These are phyloP conservation scores for Trichopria drosophilae DNA, from an alignment of 2,888 invertebrate genomes.

Conservation along the genomic window DNA sequence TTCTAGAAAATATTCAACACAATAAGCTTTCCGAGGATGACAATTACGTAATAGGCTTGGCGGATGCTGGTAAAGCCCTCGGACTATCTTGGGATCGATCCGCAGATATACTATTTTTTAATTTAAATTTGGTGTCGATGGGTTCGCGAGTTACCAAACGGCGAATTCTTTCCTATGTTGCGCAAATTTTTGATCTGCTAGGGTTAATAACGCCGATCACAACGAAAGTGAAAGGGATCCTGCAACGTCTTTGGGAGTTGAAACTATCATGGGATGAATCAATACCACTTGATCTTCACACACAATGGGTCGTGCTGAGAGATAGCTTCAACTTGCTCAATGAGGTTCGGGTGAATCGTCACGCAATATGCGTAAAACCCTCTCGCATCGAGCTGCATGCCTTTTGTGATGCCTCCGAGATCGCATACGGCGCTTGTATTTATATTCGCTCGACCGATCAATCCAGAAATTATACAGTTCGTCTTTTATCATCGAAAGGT, in stretches of 20 bases:
- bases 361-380: slow-evolving; percentile 2
- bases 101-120: no score
- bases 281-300: no score
- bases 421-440: slow-evolving; percentile 19
- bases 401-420: slow-evolving; percentile 17
- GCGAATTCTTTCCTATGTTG: not conserved
- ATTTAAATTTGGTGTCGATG: not conserved
- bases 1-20: no score
- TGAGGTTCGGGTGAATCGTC: slow-evolving; percentile 6
- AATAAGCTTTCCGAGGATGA: no score
- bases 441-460: slow-evolving; percentile 5
- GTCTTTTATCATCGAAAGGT: not conserved
- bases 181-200: slow-evolving; percentile 2
- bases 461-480: not conserved
- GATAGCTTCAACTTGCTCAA: not conserved
- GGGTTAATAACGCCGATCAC: slow-evolving; percentile 1
- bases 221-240: not conserved
- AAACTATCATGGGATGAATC: slow-evolving; percentile 15
- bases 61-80: slow-evolving; percentile 13
- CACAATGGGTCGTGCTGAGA: not conserved
- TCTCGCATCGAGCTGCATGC: slow-evolving; percentile 11
- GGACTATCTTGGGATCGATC: slow-evolving; percentile 19
- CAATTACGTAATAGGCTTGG: not conserved
- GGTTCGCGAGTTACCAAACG: not conserved
- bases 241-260: not conserved